Conservation (phyloP, 2,888 invertebrate species). For the Eueremaeus valkanovi region DNA sequence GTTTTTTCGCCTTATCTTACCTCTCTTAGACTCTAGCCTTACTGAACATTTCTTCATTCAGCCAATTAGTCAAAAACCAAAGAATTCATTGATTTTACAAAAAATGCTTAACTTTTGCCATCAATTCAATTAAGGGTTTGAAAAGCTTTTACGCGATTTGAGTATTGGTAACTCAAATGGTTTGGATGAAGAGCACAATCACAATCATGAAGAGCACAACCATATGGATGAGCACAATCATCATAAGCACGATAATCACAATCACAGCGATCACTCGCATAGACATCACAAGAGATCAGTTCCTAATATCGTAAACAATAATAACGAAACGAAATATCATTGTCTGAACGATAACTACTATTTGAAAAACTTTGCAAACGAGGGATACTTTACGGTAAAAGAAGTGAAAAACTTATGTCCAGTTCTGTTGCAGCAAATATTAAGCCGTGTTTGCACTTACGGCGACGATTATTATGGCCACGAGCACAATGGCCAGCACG, state of each 20-base stretch:
- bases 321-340: background rate
- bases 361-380: slow-evolving; percentile 3
- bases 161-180: background rate
- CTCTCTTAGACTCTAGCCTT: too few relatives aligned
- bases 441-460: slow-evolving; percentile 43
- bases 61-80: too few relatives aligned
- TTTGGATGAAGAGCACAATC: slow-evolving; percentile 4
- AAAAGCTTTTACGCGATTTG: slow-evolving; percentile 15
- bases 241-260: slow-evolving; percentile 12
- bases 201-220: slow-evolving; percentile 17
- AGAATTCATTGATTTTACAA: too few relatives aligned
- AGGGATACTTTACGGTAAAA: slow-evolving; percentile 26
- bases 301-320: background rate
- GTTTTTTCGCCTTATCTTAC: too few relatives aligned
- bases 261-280: slow-evolving; percentile 9
- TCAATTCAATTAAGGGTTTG: background rate
- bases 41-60: background rate
- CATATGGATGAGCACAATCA: slow-evolving; percentile 2
- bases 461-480: background rate
- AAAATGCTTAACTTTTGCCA: background rate
- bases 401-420: slow-evolving; percentile 45
- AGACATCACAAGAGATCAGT: slow-evolving; percentile 26
- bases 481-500: background rate
- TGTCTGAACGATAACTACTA: slow-evolving; percentile 23
- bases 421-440: slow-evolving; percentile 45